Conservation (phyloP, 23 tunicate genomes). For the Oikopleura dioica region DNA sequence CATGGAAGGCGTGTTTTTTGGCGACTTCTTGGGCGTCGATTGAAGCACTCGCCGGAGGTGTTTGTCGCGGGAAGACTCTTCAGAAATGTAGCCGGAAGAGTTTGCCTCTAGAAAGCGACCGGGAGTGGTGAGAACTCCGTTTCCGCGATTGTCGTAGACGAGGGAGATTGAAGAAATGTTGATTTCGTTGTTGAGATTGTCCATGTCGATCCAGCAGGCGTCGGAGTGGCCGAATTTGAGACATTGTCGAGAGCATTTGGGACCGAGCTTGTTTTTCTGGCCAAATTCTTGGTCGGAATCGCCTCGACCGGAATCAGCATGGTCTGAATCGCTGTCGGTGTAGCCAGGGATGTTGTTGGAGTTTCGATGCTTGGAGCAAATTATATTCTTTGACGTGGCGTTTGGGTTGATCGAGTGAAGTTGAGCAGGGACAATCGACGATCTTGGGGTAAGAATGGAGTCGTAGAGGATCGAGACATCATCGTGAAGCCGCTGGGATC, state of each 20-base stretch:
- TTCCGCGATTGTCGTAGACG: neutral
- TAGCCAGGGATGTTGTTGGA: neutral
- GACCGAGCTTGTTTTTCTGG: neutral
- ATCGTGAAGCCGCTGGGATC: too few relatives aligned
- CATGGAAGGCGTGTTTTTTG: neutral
- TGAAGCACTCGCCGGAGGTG: neutral
- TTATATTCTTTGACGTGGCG: neutral
- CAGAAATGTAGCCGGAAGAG: neutral
- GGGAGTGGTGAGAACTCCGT: neutral
- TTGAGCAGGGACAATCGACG: neutral
- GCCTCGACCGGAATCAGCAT: neutral
- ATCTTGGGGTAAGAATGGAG: neutral
- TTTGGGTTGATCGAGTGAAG: neutral
- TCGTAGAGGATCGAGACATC: constrained; percentile 11
- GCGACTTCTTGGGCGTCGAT: neutral
- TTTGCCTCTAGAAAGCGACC: neutral
- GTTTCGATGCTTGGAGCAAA: neutral
- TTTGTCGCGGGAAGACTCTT: neutral
- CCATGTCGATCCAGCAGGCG: neutral
- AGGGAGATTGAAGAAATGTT: constrained; percentile 7
- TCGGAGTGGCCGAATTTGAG: neutral
- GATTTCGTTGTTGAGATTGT: neutral
- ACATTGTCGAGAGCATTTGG: neutral
- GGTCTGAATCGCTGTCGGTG: neutral
- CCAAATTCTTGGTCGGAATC: constrained; percentile 5